Conservation (phyloP, 1,140 invertebrate species). For the Trissolcus basalis region DNA sequence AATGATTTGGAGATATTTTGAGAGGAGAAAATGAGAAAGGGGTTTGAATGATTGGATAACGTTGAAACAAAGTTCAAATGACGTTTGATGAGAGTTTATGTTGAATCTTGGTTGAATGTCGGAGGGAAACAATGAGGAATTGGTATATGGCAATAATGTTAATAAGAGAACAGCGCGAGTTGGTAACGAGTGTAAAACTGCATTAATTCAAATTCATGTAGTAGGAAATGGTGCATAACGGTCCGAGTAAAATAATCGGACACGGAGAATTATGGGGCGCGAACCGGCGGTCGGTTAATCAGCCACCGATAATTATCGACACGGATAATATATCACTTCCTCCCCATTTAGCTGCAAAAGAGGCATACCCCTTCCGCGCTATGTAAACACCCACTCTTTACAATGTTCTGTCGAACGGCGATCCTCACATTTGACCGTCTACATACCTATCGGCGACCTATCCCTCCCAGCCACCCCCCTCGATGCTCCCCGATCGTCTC, state of each 20-base stretch:
- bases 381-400: constrained; percentile 48
- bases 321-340: constrained; percentile 74
- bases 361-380: constrained; percentile 34
- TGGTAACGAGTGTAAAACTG: constrained; percentile 58
- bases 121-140: too few relatives aligned
- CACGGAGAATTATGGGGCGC: constrained; percentile 76
- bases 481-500: constrained; percentile 36
- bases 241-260: constrained; percentile 76
- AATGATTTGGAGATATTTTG: too few relatives aligned
- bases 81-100: too few relatives aligned
- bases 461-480: constrained; percentile 27
- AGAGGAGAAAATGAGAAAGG: too few relatives aligned
- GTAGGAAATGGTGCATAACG: constrained; percentile 72
- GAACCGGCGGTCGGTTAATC: constrained; percentile 76
- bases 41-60: too few relatives aligned
- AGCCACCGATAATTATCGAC: constrained; percentile 77
- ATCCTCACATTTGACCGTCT: constrained; percentile 55
- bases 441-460: constrained; percentile 50
- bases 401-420: constrained; percentile 49
- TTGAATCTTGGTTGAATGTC: too few relatives aligned
- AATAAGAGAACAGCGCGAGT: too few relatives aligned
- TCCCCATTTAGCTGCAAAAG: constrained; percentile 58
- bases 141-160: too few relatives aligned
- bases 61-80: too few relatives aligned
- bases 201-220: constrained; percentile 62